Base-by-base conservation (phyloP, 2,797 vertebrate species). In the Typhlichthys eigenmanni region DNA sequence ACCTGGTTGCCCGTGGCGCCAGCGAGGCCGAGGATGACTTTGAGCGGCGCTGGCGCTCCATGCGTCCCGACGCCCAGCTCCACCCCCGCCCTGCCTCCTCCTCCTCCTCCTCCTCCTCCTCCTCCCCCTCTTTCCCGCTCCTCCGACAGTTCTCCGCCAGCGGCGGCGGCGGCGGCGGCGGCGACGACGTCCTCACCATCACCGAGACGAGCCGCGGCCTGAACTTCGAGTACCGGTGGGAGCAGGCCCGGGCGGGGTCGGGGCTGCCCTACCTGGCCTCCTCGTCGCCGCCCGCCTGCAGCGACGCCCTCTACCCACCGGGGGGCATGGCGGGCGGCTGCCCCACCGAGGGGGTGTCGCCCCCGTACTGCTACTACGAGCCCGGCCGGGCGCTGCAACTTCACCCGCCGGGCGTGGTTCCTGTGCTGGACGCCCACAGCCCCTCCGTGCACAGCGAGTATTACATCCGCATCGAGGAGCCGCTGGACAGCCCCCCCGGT, bases 141-240 rank as follows among this genome's bases (percentile, higher is more conserved):
- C 93, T 99, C 58, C 95, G 97, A 78, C 96, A 94, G 55, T 98
- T 98, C 75, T 91, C 94, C 0, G 73, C 72, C 0, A 83, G 91
- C 0, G 96, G n/a, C n/a, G n/a, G 98, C 0, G 92, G 95, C 14
- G 96, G 96, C 85, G 96, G 98, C 71, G 83, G 90, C 0, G 94
- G 95, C 0, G 97, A 98, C 0, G 98, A 98, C 54, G 90, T 99
- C 63, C 88, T 99, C 13, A 99, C 97, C 0, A 95, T 99, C 66
- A 99, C 97, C 0, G 95, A 98, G 89, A 98, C 96, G 1, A 98
- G 96, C 85, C 95, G 93, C 0, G 98, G 98, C 57, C 95, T 99
- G 51, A 97, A 96, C 84, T 98, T 99, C 3, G 98, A 99, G 82
- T 99, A 96, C 88, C 96, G 95, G 79, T 99, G 98, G 98, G 96